These are phyloP conservation scores for Trochalopteron elliotii DNA, from an alignment of 2,113 vertebrate genomes.

Conservation along the genomic window DNA sequence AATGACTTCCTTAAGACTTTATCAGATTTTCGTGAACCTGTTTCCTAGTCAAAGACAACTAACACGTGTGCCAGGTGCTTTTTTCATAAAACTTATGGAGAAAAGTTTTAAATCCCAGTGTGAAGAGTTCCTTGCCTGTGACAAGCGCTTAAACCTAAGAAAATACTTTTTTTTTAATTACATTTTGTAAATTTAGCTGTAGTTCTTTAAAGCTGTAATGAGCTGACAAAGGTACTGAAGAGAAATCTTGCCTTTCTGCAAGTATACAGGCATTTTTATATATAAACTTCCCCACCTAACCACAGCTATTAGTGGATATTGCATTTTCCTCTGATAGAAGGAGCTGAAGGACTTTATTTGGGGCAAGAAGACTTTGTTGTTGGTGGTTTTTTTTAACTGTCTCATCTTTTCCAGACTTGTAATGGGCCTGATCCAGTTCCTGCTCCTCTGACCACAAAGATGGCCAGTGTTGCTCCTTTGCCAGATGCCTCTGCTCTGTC, in stretches of 20 bases:
- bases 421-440: neutral
- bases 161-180: neutral
- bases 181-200: neutral
- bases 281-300: neutral
- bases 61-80: neutral
- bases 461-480: neutral
- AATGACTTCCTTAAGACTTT: neutral
- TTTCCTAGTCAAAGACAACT: neutral
- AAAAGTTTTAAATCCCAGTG: neutral
- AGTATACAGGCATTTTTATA: no score
- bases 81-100: accelerated
- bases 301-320: neutral
- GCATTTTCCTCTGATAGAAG: neutral
- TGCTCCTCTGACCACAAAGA: neutral
- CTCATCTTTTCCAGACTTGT: neutral
- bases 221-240: neutral
- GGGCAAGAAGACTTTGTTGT: neutral
- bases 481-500: constrained; percentile 30
- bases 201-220: neutral
- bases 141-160: neutral
- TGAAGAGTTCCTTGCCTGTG: neutral
- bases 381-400: neutral
- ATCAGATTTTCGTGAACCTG: neutral
- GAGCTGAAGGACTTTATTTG: neutral
- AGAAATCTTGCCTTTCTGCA: neutral